Conservation (phyloP, 2,888 invertebrate genomes). For the Schizotus pectinicornis region DNA sequence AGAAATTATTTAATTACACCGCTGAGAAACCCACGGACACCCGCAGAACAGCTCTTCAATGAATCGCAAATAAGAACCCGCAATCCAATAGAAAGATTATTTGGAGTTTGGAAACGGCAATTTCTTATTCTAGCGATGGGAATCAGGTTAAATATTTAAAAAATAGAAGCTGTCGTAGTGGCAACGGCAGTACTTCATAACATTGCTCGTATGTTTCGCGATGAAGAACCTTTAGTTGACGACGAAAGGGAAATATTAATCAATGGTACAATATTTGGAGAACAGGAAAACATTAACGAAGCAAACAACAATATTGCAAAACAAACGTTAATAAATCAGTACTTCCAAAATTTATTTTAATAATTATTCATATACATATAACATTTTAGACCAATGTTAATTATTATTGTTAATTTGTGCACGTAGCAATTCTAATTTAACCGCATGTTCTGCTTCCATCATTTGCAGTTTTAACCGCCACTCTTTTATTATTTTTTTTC, state of each 20-base stretch:
- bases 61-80: slow-evolving; percentile 35
- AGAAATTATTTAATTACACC: slow-evolving; percentile 33
- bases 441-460: no score
- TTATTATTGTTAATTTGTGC: no score
- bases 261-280: no score
- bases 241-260: slow-evolving; percentile 15
- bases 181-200: slow-evolving; percentile 37
- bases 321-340: no score
- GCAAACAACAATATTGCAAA: no score
- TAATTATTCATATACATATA: no score
- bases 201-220: slow-evolving; percentile 25
- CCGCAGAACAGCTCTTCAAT: slow-evolving; percentile 34
- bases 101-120: slow-evolving; percentile 35
- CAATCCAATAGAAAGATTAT: slow-evolving; percentile 28
- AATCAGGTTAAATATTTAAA: slow-evolving; percentile 24
- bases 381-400: no score
- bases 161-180: slow-evolving; percentile 26
- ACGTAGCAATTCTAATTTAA: no score
- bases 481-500: no score
- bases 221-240: slow-evolving; percentile 23
- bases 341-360: no score
- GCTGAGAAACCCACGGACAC: slow-evolving; percentile 28
- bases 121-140: slow-evolving; percentile 34
- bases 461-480: no score
- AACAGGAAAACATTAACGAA: no score